Evolutionary conservation across 1,140 invertebrate genomes (phyloP), one percentile per base, ranked within the genome.

Genomic region (Sycophaga agraensis): DNA sequence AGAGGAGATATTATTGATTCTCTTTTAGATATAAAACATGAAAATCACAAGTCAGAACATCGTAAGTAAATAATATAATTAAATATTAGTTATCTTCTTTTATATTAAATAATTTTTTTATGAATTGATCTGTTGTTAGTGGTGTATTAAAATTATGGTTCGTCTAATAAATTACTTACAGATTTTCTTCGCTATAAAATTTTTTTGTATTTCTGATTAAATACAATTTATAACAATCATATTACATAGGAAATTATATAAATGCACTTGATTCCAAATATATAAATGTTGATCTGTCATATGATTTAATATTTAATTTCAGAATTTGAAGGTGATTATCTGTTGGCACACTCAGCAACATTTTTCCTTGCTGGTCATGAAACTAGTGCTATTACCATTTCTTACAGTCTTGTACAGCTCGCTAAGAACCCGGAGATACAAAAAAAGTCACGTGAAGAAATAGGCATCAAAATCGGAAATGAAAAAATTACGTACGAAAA

Each of bases 321-420:
- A 61, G 54, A 19, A 48, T 59, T 58, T 9, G 57, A 60, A n/a
- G 73, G 66, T 0, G 73, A 75, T 16, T 21, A 19, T 0, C 57
- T 76, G 6, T 14, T 71, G 0, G 68, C 70, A 0, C 76, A 82
- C 57, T 62, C 76, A 0, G 59, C 67, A 0, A 68, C 80, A 1
- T 80, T 83, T 37, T 76, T 82, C 35, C 11, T 82, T 2, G 84
- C 82, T 45, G 84, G 84, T 11, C 82, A 80, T 17, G 84, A 86
- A 39, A 84, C 84, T 1, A 83, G 81, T 2, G 70, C 82, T 2
- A 73, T 75, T 8, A 73, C 81, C 0, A 72, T 87, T 6, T 62
- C 69, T 1, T 77, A 74, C 17, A 60, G 73, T 0, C 58, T 79
- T 1, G 80, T 75, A 43, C 72, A 75, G 17, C 67, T 87, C 3